Evolutionary conservation across 1,140 invertebrate species (phyloP).

Genomic region (Panagrolaimus sp.): DNA sequence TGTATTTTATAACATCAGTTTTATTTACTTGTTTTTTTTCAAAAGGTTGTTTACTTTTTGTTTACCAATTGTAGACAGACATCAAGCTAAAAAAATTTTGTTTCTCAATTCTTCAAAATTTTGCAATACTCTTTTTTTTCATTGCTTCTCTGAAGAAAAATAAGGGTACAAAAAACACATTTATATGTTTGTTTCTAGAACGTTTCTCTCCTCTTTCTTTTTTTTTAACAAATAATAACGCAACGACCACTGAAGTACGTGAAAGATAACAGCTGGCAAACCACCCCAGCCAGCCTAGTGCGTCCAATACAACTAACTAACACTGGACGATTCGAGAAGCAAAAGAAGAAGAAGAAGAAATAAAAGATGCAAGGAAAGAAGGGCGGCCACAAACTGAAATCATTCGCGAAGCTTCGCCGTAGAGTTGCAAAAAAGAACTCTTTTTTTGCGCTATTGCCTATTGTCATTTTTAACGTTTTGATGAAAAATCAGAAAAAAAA

Average conservation of each 20-base stretch:
- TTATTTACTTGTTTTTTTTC: too few relatives aligned
- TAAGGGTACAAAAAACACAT: background rate
- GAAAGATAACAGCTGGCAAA: constrained; percentile 5
- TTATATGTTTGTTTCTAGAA: background rate
- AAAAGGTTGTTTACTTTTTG: too few relatives aligned
- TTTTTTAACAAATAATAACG: background rate
- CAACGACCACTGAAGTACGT: background rate
- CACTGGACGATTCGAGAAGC: constrained; percentile 1
- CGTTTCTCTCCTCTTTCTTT: background rate
- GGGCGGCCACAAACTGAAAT: constrained; percentile 4
- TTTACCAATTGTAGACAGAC: too few relatives aligned
- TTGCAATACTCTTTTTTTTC: background rate
- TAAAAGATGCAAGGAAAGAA: background rate
- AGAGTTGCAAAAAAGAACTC: background rate
- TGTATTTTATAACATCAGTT: too few relatives aligned
- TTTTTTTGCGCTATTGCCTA: too few relatives aligned
- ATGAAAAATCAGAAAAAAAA: too few relatives aligned
- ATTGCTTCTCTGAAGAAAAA: too few relatives aligned
- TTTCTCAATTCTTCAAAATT: background rate
- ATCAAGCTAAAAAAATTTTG: background rate
- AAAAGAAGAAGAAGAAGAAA: background rate
- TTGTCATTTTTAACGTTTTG: too few relatives aligned
- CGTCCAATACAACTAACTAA: background rate
- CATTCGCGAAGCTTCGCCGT: constrained; percentile 11
- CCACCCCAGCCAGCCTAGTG: background rate